A percentile compares a stretch with the other conserved stretches of the same genome.
These are phyloP conservation scores for Palloptera scutellata DNA, from an alignment of 2,888 invertebrate genomes.

Conservation along the genomic window DNA sequence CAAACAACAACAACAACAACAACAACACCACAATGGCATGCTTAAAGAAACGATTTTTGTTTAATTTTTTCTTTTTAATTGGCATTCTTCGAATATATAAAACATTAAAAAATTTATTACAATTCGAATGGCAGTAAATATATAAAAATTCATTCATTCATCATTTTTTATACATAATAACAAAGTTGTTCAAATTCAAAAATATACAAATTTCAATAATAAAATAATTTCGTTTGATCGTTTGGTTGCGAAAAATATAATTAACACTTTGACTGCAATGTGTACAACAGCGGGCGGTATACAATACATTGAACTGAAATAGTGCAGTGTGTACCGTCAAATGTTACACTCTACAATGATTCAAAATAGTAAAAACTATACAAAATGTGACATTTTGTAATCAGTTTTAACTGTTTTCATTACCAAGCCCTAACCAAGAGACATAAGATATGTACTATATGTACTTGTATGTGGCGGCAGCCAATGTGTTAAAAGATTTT, in stretches of 20 bases:
- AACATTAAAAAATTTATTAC: background rate
- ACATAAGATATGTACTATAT: background rate
- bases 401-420: no score
- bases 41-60: slow-evolving; percentile 2
- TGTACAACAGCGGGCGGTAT: no score
- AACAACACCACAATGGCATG: slow-evolving; percentile 15
- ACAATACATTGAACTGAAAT: no score
- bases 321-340: no score
- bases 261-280: no score
- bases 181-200: background rate
- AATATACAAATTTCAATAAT: background rate
- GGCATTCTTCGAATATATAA: background rate
- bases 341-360: no score
- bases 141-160: background rate
- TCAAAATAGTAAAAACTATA: no score
- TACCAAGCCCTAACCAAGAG: no score
- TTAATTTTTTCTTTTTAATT: background rate
- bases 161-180: no score
- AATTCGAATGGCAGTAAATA: background rate
- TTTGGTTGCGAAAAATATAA: no score
- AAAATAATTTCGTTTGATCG: no score
- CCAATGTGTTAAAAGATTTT: background rate
- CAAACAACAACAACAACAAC: slow-evolving; percentile 26
- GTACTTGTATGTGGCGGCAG: background rate
- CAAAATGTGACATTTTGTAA: no score